phyloP scores from a whole-genome alignment of 2,797 vertebrate species.

The Gymnopithys bicolor region DNA sequence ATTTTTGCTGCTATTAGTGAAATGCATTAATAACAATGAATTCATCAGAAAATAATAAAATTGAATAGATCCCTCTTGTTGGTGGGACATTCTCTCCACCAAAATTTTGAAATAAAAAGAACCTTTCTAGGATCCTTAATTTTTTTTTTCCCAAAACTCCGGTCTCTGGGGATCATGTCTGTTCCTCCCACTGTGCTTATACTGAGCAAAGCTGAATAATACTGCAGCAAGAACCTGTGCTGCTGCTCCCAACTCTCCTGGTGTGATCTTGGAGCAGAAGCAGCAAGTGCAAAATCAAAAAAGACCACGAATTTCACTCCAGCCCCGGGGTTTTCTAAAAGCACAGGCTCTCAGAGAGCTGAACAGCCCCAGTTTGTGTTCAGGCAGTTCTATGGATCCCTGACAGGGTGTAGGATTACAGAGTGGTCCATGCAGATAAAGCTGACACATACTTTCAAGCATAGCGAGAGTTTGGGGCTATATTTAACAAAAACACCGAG shows the following conservation, averaged over 20 bases:
- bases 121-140: background rate
- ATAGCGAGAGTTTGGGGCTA: conserved; percentile 38
- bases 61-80: background rate
- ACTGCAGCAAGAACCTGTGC: background rate
- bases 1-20: background rate
- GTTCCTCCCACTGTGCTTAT: background rate
- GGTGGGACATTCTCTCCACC: background rate
- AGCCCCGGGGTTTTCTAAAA: background rate
- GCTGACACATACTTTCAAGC: conserved; percentile 23
- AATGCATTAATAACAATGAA: background rate
- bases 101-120: background rate
- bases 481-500: conserved; percentile 58
- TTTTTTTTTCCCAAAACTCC: background rate
- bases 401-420: conserved; percentile 50
- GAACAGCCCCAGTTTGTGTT: background rate
- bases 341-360: background rate
- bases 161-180: background rate
- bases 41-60: background rate
- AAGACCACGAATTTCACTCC: background rate
- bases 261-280: background rate
- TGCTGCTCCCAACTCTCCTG: background rate
- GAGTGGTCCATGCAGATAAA: conserved; percentile 37
- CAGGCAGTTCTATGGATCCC: background rate
- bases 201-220: background rate
- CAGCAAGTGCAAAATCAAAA: background rate